phyloP scores from a whole-genome alignment of 2,888 invertebrate species.

The Diadegma fenestrale region DNA sequence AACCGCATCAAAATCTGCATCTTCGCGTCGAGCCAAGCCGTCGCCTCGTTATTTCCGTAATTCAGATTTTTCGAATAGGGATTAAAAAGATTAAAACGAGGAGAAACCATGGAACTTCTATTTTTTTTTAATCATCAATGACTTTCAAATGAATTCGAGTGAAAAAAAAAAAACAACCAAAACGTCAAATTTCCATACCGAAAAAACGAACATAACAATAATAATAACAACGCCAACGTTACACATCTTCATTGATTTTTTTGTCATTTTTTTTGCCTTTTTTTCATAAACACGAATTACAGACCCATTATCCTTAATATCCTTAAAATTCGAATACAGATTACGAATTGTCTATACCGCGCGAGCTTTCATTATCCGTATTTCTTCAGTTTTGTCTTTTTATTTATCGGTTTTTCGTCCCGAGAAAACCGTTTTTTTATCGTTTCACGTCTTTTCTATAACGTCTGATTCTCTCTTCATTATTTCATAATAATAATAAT shows the following conservation, averaged over 20 bases:
- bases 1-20: neutral
- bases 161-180: neutral
- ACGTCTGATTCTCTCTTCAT: conserved; percentile 61
- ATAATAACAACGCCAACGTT: conserved; percentile 64
- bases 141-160: neutral
- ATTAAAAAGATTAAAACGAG: neutral
- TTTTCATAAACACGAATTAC: conserved; percentile 69
- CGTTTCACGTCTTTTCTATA: conserved; percentile 47
- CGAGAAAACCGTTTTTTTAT: neutral
- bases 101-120: neutral
- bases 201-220: conserved; percentile 33
- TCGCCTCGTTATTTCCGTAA: neutral
- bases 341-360: conserved; percentile 66
- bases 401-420: conserved; percentile 17
- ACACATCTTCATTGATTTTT: conserved; percentile 61
- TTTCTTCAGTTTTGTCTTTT: conserved; percentile 27
- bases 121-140: neutral
- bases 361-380: conserved; percentile 58
- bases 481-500: conserved; percentile 45
- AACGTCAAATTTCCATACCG: neutral
- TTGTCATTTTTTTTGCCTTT: conserved; percentile 47
- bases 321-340: conserved; percentile 68
- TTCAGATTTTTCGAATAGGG: neutral
- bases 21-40: neutral
- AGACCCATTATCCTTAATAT: conserved; percentile 70